Evolutionary conservation across 2,113 vertebrate species (phyloP).

Genomic region (Tenebrosternarchus preto): DNA sequence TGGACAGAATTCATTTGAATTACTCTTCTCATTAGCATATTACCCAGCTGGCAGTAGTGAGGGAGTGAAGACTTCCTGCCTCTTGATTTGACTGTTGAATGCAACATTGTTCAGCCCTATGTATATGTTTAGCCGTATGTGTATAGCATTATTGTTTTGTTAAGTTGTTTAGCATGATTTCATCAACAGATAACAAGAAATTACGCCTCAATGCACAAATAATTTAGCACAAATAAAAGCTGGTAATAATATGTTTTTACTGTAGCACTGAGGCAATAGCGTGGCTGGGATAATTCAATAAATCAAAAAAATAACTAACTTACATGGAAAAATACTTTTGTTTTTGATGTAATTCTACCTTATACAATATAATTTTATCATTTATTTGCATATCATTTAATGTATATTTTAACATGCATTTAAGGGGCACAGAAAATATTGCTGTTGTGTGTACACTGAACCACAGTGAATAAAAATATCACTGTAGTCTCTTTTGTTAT

Average conservation of each 20-base stretch:
- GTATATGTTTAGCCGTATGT: slow-evolving; percentile 2
- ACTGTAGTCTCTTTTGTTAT: background rate
- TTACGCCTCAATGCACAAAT: background rate
- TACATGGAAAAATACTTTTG: too few relatives aligned
- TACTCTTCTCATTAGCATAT: too few relatives aligned
- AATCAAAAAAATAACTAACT: background rate
- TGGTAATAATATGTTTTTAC: background rate
- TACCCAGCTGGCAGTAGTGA: too few relatives aligned
- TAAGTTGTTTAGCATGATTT: background rate
- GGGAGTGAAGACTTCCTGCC: too few relatives aligned
- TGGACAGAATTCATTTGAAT: too few relatives aligned
- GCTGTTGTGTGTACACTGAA: background rate
- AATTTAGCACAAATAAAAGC: background rate
- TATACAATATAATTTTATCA: too few relatives aligned
- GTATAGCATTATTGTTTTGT: background rate
- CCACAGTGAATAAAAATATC: background rate
- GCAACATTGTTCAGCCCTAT: too few relatives aligned
- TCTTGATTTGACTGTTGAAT: too few relatives aligned
- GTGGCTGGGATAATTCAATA: background rate
- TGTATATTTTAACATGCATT: background rate
- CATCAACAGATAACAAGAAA: slow-evolving; percentile 8
- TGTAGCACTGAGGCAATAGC: background rate
- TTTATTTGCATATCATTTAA: too few relatives aligned
- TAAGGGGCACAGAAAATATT: background rate
- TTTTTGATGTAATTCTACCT: too few relatives aligned